phyloP scores from a whole-genome alignment of 2,113 vertebrate species.

The Cathartes aura region DNA sequence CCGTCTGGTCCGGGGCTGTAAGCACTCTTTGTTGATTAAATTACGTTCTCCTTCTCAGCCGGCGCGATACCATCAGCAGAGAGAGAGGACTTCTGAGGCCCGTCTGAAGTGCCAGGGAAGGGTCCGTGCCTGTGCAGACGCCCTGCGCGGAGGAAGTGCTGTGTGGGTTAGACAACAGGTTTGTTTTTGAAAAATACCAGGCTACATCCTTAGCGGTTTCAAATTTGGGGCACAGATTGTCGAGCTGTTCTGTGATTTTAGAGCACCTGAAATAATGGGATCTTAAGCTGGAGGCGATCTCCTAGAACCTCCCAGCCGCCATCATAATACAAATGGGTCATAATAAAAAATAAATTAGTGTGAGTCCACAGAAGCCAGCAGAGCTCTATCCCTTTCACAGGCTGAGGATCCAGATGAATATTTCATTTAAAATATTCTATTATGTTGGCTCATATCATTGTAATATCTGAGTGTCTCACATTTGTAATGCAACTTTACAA shows the following conservation, averaged over 20 bases:
- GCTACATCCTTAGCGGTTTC: slow-evolving; percentile 53
- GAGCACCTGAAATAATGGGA: slow-evolving; percentile 13
- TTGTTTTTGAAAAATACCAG: slow-evolving; percentile 21
- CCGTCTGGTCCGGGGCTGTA: not conserved
- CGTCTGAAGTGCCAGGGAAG: not conserved
- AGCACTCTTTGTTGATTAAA: not conserved
- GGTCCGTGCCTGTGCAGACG: rapidly evolving
- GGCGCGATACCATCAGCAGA: rapidly evolving
- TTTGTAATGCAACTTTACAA: not conserved
- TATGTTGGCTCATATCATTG: not conserved
- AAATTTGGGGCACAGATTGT: slow-evolving; percentile 26
- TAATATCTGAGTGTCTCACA: not conserved
- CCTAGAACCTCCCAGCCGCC: not conserved
- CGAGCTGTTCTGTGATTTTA: not conserved
- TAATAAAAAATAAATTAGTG: slow-evolving; percentile 49
- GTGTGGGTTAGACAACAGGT: not conserved
- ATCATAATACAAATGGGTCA: slow-evolving; percentile 38
- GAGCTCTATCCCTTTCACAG: not conserved
- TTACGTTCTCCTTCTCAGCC: not conserved
- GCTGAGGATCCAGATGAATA: slow-evolving; percentile 33
- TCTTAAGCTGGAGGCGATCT: slow-evolving; percentile 6
- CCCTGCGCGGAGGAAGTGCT: not conserved
- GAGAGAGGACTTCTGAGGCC: not conserved
- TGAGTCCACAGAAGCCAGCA: slow-evolving; percentile 45
- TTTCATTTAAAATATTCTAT: slow-evolving; percentile 29